phyloP scores from a whole-genome alignment of 1,140 invertebrate species.

The Apis cerana region DNA sequence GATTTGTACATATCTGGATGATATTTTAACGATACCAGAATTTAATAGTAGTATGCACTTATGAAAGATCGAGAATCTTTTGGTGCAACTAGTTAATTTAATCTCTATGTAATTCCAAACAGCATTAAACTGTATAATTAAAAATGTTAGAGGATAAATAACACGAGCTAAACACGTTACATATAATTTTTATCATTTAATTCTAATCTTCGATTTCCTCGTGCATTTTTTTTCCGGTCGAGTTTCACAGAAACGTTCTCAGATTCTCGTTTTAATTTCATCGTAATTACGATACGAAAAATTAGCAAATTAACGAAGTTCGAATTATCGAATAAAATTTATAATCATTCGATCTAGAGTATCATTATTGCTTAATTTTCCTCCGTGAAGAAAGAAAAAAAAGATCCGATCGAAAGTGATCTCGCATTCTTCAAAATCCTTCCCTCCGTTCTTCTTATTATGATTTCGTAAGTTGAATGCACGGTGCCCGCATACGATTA shows the following conservation, averaged over 20 bases:
- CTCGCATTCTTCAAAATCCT: conserved; percentile 34
- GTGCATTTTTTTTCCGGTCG: not conserved
- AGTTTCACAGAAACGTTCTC: not conserved
- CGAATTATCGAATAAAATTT: not conserved
- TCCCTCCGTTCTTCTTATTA: not conserved
- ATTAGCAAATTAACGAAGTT: not conserved
- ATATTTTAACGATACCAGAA: too few species aligned
- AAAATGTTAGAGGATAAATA: not conserved
- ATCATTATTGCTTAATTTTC: too few species aligned
- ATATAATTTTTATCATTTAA: conserved; percentile 8
- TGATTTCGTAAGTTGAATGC: conserved; percentile 34
- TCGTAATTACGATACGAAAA: not conserved
- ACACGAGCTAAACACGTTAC: not conserved
- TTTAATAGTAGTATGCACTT: too few species aligned
- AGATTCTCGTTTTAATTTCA: not conserved
- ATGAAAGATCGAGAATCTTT: too few species aligned
- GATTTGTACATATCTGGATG: too few species aligned
- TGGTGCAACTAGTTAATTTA: not conserved
- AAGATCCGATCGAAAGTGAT: conserved; percentile 24
- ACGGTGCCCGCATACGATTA: conserved; percentile 41
- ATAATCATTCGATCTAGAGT: too few species aligned
- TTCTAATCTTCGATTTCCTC: not conserved
- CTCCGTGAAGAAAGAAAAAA: not conserved
- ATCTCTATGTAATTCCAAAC: not conserved
- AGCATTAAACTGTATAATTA: too few species aligned